phyloP scores from a whole-genome alignment of 1,140 invertebrate genomes.

The Drosophila kepulauana region DNA sequence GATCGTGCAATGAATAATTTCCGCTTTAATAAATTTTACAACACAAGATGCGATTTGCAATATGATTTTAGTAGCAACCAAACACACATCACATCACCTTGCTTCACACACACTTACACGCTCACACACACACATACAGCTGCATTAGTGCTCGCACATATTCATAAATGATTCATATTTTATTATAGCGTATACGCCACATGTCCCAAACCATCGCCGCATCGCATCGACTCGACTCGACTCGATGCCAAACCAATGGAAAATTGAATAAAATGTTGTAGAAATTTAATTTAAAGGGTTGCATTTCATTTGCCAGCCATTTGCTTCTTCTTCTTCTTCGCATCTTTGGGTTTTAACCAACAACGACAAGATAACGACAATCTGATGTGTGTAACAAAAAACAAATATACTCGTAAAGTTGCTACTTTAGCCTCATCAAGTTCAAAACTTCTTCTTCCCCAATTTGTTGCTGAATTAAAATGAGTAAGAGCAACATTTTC shows the following conservation, averaged over 20 bases:
- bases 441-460: too few species aligned
- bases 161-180: constrained; percentile 9
- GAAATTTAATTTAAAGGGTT: constrained; percentile 22
- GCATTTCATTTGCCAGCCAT: neutral
- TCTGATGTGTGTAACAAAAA: too few species aligned
- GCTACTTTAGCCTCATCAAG: too few species aligned
- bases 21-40: constrained; percentile 84
- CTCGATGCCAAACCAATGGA: neutral
- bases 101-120: constrained; percentile 2
- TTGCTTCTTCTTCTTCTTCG: too few species aligned
- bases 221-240: too few species aligned
- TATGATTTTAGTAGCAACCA: constrained; percentile 54
- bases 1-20: constrained; percentile 84
- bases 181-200: constrained; percentile 2
- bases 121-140: constrained; percentile 3
- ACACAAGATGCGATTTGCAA: constrained; percentile 79
- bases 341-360: too few species aligned
- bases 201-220: neutral
- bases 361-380: too few species aligned
- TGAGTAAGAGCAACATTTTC: too few species aligned
- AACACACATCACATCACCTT: constrained; percentile 10
- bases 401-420: too few species aligned
- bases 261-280: constrained; percentile 16
- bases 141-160: neutral
- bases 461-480: too few species aligned